Conservation (phyloP, 2,888 invertebrate species). For the Toxonevra muliebris region DNA sequence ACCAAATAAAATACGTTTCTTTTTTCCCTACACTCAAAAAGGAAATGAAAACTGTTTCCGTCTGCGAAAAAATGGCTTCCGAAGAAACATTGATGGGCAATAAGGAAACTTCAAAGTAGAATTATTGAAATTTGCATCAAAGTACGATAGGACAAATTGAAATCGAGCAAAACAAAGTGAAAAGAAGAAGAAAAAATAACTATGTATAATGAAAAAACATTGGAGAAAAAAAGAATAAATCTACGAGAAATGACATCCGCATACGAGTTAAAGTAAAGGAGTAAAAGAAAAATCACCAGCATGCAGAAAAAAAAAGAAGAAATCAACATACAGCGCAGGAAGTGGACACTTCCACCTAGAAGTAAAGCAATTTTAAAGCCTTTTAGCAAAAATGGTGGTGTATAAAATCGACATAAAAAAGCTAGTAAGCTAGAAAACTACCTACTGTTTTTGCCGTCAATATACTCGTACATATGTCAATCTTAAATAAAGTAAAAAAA, state of each 20-base stretch:
- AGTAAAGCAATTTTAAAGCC: constrained; percentile 35
- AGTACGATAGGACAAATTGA: constrained; percentile 44
- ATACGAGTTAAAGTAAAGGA: constrained; percentile 46
- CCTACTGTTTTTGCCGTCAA: too few species aligned
- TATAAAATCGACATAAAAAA: too few species aligned
- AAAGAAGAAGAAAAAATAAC: not conserved
- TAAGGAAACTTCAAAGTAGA: constrained; percentile 56
- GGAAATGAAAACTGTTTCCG: constrained; percentile 62
- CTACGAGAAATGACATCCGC: constrained; percentile 59
- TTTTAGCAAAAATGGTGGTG: not conserved
- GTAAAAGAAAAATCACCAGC: constrained; percentile 44
- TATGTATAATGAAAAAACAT: constrained; percentile 25
- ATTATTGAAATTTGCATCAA: constrained; percentile 48
- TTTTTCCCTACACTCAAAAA: constrained; percentile 41
- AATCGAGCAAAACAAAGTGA: constrained; percentile 30
- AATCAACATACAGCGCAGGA: constrained; percentile 24
- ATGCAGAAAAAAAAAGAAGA: constrained; percentile 3
- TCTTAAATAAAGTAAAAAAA: too few species aligned
- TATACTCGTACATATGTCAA: too few species aligned
- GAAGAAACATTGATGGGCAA: constrained; percentile 40
- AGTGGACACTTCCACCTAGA: constrained; percentile 32
- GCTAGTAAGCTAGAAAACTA: too few species aligned
- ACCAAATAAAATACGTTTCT: too few species aligned
- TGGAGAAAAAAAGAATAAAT: constrained; percentile 33
- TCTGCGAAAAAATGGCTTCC: constrained; percentile 43